Percentiles rank a stretch among this genome's conserved stretches.
Evolutionary conservation across 2,888 invertebrate genomes (phyloP).

Genomic region (Horisme vitalbata): DNA sequence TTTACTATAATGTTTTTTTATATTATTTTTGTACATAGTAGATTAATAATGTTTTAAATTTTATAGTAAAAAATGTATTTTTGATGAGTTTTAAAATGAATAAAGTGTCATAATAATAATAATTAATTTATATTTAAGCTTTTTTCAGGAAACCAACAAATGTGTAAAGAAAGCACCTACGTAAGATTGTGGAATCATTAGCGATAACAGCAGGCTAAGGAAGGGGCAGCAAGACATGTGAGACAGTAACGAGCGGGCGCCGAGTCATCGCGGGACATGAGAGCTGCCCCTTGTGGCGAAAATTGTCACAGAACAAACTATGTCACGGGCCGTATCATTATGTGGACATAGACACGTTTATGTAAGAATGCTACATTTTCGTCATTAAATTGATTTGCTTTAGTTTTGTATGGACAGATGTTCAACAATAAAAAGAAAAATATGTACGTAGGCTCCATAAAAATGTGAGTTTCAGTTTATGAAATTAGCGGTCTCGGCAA

Average conservation of each 20-base stretch:
- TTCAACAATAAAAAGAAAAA: background rate
- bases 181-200: slow-evolving; percentile 59
- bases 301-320: slow-evolving; percentile 75
- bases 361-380: slow-evolving; percentile 25
- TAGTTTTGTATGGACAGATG: slow-evolving; percentile 5
- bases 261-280: slow-evolving; percentile 68
- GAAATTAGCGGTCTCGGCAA: background rate
- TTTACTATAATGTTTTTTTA: no score
- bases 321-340: slow-evolving; percentile 73
- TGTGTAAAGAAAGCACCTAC: slow-evolving; percentile 21
- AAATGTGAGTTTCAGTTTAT: slow-evolving; percentile 1
- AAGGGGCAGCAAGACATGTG: slow-evolving; percentile 59
- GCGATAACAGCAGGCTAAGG: slow-evolving; percentile 56
- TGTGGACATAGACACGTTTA: slow-evolving; percentile 31
- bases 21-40: no score
- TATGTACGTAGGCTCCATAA: background rate
- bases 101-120: no score
- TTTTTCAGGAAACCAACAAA: slow-evolving; percentile 5
- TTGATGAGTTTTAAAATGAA: no score
- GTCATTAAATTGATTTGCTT: slow-evolving; percentile 15
- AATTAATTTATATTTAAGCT: no score
- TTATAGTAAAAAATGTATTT: no score
- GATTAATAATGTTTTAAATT: no score
- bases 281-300: slow-evolving; percentile 71
- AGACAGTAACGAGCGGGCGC: slow-evolving; percentile 78